A percentile compares a stretch with the other conserved stretches of the same genome.
Conservation (phyloP, 2,797 vertebrate species). For the Uromys caudimaculatus region DNA sequence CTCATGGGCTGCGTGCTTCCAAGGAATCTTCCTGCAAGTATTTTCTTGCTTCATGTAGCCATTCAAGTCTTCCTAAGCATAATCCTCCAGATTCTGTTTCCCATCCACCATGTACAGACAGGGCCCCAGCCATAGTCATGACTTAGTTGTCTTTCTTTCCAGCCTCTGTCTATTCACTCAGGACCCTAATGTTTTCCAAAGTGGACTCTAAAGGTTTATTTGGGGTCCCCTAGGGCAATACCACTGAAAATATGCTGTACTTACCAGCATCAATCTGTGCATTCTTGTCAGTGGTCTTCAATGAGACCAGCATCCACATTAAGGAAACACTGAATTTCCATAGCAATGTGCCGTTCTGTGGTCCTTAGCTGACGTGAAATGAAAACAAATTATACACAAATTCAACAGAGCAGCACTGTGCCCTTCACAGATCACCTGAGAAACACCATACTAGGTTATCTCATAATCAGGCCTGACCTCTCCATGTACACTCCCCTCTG, state of each 20-base stretch:
- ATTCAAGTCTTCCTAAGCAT: background rate
- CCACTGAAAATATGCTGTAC: background rate
- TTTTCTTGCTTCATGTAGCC: background rate
- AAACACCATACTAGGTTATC: background rate
- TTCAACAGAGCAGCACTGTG: background rate
- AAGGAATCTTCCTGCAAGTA: background rate
- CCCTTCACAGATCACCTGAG: background rate
- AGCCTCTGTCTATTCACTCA: background rate
- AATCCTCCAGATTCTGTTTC: background rate
- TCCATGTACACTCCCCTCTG: fast-evolving
- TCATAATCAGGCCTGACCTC: background rate
- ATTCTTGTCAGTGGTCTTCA: fast-evolving
- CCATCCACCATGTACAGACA: background rate
- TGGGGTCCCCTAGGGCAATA: background rate
- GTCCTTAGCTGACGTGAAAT: background rate
- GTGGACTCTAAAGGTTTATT: background rate
- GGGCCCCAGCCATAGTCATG: background rate
- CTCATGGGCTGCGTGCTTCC: background rate
- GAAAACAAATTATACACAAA: background rate
- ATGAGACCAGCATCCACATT: fast-evolving
- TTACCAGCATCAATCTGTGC: too few species aligned
- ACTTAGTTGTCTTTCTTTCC: background rate
- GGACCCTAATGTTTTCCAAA: background rate
- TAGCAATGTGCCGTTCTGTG: background rate
- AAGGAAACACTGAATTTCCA: background rate